Percentiles rank a stretch among this genome's conserved stretches.
Evolutionary conservation across 2,797 vertebrate species (phyloP).

Genomic region (Acipenser oxyrinchus): DNA sequence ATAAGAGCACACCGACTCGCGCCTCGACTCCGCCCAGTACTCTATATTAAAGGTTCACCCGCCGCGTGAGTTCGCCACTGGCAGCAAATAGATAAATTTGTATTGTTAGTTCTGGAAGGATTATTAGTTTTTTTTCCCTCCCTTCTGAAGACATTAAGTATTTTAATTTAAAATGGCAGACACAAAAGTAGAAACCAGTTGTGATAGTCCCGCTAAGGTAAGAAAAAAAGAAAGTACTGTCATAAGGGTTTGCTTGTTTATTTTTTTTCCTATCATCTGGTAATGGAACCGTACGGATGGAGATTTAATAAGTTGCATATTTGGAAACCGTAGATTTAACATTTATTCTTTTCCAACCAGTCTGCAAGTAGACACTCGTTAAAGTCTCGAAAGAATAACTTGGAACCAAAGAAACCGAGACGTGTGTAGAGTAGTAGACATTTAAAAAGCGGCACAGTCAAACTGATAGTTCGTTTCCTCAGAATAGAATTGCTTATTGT

Average conservation of each 20-base stretch:
- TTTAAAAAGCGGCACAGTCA: too few species aligned
- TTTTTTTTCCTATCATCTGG: neutral
- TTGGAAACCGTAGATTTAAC: too few species aligned
- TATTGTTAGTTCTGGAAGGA: conserved; percentile 27
- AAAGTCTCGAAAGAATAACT: too few species aligned
- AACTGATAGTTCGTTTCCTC: neutral
- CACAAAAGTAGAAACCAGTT: conserved; percentile 57
- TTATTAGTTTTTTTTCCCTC: conserved; percentile 50
- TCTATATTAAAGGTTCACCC: conserved; percentile 43
- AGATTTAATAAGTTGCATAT: too few species aligned
- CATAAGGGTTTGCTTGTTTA: neutral
- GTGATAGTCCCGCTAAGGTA: conserved; percentile 66
- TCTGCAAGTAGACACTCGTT: too few species aligned
- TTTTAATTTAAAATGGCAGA: conserved; percentile 60
- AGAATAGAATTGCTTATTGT: conserved; percentile 38
- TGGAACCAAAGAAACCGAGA: too few species aligned
- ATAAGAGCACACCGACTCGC: conserved; percentile 30
- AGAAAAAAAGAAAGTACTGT: conserved; percentile 27
- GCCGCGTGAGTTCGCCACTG: conserved; percentile 41
- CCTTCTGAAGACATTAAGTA: conserved; percentile 39
- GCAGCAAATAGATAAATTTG: conserved; percentile 44
- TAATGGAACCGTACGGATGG: too few species aligned
- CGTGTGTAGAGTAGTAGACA: too few species aligned
- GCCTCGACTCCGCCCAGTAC: conserved; percentile 40
- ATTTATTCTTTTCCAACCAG: too few species aligned